Percentiles rank a stretch among this genome's conserved stretches.
phyloP scores from a whole-genome alignment of 2,797 vertebrate species.

The Mastacembelus armatus region DNA sequence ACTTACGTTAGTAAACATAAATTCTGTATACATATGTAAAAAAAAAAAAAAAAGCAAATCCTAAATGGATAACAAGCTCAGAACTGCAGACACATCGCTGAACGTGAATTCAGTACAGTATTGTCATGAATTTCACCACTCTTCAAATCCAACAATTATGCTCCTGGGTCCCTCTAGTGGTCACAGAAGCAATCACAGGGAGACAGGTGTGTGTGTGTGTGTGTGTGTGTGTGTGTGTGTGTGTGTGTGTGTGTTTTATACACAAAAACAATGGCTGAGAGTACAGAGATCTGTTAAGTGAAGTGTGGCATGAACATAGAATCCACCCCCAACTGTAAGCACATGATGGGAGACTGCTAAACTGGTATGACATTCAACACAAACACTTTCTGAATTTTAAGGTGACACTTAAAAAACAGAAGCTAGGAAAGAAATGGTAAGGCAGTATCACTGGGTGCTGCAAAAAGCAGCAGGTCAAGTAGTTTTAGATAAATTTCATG shows the following conservation, averaged over 20 bases:
- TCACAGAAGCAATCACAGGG: slow-evolving; percentile 19
- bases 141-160: slow-evolving; percentile 44
- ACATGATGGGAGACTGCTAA: slow-evolving; percentile 1
- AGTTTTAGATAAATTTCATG: slow-evolving; percentile 61
- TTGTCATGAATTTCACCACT: slow-evolving; percentile 28
- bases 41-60: slow-evolving; percentile 39
- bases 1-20: slow-evolving; percentile 63
- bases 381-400: slow-evolving; percentile 32
- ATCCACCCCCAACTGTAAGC: neutral
- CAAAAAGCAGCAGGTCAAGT: slow-evolving; percentile 67
- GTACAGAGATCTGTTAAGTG: slow-evolving; percentile 10
- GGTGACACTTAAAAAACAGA: slow-evolving; percentile 44
- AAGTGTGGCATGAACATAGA: slow-evolving; percentile 15
- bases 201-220: neutral
- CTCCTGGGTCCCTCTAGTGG: slow-evolving; percentile 56
- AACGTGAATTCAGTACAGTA: slow-evolving; percentile 43
- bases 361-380: slow-evolving; percentile 26
- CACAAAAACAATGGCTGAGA: neutral
- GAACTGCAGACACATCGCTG: slow-evolving; percentile 43
- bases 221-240: neutral
- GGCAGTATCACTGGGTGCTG: slow-evolving; percentile 73
- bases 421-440: slow-evolving; percentile 47
- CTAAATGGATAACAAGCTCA: slow-evolving; percentile 31
- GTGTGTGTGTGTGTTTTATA: neutral
- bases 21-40: slow-evolving; percentile 68